Evolutionary conservation across 2,113 vertebrate species (phyloP).

Genomic region (Callionymus lyra): DNA sequence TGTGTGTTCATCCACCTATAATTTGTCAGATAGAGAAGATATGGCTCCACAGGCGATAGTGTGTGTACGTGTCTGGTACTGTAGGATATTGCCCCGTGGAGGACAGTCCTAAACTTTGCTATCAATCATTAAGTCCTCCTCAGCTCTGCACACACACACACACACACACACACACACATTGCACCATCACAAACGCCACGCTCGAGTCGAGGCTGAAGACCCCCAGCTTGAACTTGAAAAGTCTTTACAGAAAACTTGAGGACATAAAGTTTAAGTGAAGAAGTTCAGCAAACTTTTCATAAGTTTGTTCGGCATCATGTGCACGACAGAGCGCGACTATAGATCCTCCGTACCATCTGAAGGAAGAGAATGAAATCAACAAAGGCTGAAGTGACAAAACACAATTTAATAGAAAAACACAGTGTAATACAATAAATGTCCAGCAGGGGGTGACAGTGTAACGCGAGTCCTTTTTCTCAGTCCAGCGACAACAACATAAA

Average conservation of each 20-base stretch:
- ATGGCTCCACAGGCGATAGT: conserved; percentile 29
- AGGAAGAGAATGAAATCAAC: too few relatives aligned
- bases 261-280: conserved; percentile 9
- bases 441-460: too few relatives aligned
- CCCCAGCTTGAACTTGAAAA: conserved; percentile 16
- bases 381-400: too few relatives aligned
- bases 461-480: too few relatives aligned
- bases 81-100: conserved; percentile 31
- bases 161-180: conserved; percentile 1
- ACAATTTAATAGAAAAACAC: too few relatives aligned
- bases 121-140: conserved; percentile 43
- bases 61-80: conserved; percentile 8
- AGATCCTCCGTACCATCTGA: too few relatives aligned
- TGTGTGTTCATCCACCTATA: conserved; percentile 29
- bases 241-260: not conserved
- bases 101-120: conserved; percentile 33
- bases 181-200: conserved; percentile 1
- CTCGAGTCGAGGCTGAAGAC: conserved; percentile 10
- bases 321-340: too few relatives aligned
- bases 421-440: too few relatives aligned
- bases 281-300: too few relatives aligned
- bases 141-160: conserved; percentile 9
- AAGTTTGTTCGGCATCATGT: too few relatives aligned
- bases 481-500: too few relatives aligned
- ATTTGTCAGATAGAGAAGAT: conserved; percentile 36